A percentile compares a stretch with the other conserved stretches of the same genome.
Evolutionary conservation across 2,797 vertebrate species (phyloP).

Genomic region (Coreius guichenoti): DNA sequence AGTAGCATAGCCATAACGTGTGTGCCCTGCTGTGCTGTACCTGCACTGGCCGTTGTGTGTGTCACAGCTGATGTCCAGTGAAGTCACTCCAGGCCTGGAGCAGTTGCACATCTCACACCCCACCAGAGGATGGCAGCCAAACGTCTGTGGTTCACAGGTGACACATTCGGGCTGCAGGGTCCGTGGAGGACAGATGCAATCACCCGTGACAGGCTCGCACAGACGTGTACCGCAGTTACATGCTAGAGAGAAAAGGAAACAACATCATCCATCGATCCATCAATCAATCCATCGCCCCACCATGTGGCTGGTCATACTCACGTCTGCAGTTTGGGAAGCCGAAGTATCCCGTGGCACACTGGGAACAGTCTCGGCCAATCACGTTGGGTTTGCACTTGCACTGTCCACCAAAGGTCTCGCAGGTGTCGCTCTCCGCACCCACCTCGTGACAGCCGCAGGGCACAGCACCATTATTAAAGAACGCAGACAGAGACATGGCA

Average conservation of each 20-base stretch:
- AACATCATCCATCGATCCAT: not conserved
- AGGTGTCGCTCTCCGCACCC: conserved; percentile 83
- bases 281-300: not conserved
- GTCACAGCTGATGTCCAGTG: conserved; percentile 83
- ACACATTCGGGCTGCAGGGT: conserved; percentile 88
- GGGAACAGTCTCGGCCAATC: conserved; percentile 93
- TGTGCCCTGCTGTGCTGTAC: conserved; percentile 65
- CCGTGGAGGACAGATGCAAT: conserved; percentile 91
- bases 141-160: conserved; percentile 89
- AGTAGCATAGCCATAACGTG: too few species aligned
- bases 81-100: conserved; percentile 81
- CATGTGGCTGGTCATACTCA: conserved; percentile 74
- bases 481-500: conserved; percentile 88
- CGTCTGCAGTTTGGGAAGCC: conserved; percentile 94
- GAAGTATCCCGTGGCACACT: conserved; percentile 92
- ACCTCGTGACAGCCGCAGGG: conserved; percentile 90
- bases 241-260: conserved; percentile 72
- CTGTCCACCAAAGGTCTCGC: conserved; percentile 88
- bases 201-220: conserved; percentile 89
- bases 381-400: conserved; percentile 87
- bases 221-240: conserved; percentile 87
- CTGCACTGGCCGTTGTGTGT: conserved; percentile 91
- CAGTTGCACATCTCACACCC: conserved; percentile 97
- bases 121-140: conserved; percentile 92
- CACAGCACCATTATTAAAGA: conserved; percentile 91